phyloP scores from a whole-genome alignment of 2,797 vertebrate genomes.

The Sebastes vulpes region DNA sequence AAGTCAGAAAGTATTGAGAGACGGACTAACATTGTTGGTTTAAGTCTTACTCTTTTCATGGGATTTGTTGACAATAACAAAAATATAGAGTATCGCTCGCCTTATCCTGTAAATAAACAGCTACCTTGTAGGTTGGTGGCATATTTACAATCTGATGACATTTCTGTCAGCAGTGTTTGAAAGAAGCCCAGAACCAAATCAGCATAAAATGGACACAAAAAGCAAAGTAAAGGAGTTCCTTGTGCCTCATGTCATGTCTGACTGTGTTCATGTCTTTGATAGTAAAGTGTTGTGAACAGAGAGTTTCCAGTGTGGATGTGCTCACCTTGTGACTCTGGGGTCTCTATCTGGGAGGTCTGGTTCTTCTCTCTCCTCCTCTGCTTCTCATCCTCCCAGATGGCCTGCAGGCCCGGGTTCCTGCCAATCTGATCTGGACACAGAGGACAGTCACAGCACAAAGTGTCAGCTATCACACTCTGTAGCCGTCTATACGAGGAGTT shows the following conservation, averaged over 20 bases:
- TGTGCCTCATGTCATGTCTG: not conserved
- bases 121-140: not conserved
- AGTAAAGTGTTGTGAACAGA: not conserved
- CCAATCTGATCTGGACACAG: slow-evolving; percentile 91
- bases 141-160: not conserved
- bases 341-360: slow-evolving; percentile 90
- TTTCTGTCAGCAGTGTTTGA: not conserved
- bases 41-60: no score
- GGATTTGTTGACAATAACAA: not conserved
- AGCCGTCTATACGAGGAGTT: not conserved
- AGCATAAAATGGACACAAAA: not conserved
- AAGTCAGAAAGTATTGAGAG: no score
- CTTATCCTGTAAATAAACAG: not conserved
- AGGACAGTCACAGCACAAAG: not conserved
- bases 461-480: slow-evolving; percentile 4
- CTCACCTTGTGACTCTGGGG: slow-evolving; percentile 93
- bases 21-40: no score
- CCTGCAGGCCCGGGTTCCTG: slow-evolving; percentile 95
- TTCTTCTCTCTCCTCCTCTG: slow-evolving; percentile 92
- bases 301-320: not conserved
- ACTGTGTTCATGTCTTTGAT: not conserved
- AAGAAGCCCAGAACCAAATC: not conserved
- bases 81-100: not conserved
- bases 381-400: slow-evolving; percentile 99
- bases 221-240: not conserved